These are phyloP conservation scores for Plusia festucae DNA, from an alignment of 2,888 invertebrate genomes.

Conservation along the genomic window DNA sequence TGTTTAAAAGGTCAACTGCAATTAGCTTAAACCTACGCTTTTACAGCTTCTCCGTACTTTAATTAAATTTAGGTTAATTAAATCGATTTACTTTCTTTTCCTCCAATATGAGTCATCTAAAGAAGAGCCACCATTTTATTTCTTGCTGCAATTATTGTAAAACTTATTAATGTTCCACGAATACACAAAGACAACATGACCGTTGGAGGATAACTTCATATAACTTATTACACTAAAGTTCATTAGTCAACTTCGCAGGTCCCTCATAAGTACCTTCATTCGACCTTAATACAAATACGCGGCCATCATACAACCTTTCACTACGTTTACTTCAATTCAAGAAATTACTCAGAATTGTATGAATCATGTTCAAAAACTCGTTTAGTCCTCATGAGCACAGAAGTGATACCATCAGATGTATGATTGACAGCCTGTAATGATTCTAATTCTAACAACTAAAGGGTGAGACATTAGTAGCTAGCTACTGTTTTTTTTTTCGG, in stretches of 20 bases:
- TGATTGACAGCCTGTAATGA: constrained; percentile 77
- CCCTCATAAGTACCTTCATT: constrained; percentile 8
- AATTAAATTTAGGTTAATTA: too few relatives aligned
- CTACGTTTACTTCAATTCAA: constrained; percentile 45
- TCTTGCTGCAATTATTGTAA: too few relatives aligned
- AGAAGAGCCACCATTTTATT: too few relatives aligned
- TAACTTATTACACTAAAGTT: constrained; percentile 6
- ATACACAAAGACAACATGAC: not conserved
- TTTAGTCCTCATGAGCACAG: constrained; percentile 54
- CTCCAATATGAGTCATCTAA: too few relatives aligned
- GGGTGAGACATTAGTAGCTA: constrained; percentile 66
- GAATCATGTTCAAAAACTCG: constrained; percentile 50
- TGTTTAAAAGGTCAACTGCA: too few relatives aligned
- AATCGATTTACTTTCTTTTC: too few relatives aligned
- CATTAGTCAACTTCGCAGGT: constrained; percentile 4
- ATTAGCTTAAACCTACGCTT: too few relatives aligned
- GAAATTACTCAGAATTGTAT: constrained; percentile 41
- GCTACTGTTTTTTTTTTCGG: too few relatives aligned
- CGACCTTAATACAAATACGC: constrained; percentile 20
- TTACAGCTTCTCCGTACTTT: too few relatives aligned
- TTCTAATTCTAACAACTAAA: constrained; percentile 71
- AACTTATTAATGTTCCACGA: not conserved
- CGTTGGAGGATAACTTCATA: not conserved
- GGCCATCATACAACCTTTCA: constrained; percentile 45
- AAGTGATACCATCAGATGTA: constrained; percentile 62